phyloP scores from a whole-genome alignment of 2,113 vertebrate genomes.

The Neogobius melanostomus region DNA sequence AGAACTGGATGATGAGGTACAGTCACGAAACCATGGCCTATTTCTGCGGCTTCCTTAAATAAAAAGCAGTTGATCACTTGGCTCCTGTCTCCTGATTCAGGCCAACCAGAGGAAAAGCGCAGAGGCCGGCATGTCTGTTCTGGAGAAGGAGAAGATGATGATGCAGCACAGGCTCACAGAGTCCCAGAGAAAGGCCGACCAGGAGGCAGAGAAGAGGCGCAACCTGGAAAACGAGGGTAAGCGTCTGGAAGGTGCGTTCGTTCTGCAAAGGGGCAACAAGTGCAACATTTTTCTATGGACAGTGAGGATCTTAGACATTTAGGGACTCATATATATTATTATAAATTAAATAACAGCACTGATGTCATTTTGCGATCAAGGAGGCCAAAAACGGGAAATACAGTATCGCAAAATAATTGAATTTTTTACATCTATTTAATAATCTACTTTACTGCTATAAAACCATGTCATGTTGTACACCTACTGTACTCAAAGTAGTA shows the following conservation, averaged over 20 bases:
- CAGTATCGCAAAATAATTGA: no score
- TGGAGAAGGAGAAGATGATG: conserved; percentile 96
- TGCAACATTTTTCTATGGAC: no score
- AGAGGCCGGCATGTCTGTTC: conserved; percentile 84
- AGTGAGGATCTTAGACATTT: no score
- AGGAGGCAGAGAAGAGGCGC: conserved; percentile 93
- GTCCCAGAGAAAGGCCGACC: conserved; percentile 94
- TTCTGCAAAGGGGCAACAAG: background rate
- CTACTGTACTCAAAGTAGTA: no score
- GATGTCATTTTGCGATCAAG: no score
- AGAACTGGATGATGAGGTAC: conserved; percentile 97
- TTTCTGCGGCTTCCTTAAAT: background rate
- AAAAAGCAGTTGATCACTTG: background rate
- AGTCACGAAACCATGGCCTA: background rate
- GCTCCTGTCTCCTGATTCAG: conserved; percentile 47
- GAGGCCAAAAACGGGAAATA: no score
- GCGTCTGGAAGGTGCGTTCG: background rate
- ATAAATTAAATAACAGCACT: no score
- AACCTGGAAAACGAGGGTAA: conserved; percentile 96
- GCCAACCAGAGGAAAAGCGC: conserved; percentile 83
- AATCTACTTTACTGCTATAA: no score
- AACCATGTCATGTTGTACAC: no score
- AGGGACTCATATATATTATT: no score
- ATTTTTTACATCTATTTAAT: no score
- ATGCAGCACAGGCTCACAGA: conserved; percentile 90